Conservation (phyloP, 2,888 invertebrate species). For the Scaeva pyrastri region DNA sequence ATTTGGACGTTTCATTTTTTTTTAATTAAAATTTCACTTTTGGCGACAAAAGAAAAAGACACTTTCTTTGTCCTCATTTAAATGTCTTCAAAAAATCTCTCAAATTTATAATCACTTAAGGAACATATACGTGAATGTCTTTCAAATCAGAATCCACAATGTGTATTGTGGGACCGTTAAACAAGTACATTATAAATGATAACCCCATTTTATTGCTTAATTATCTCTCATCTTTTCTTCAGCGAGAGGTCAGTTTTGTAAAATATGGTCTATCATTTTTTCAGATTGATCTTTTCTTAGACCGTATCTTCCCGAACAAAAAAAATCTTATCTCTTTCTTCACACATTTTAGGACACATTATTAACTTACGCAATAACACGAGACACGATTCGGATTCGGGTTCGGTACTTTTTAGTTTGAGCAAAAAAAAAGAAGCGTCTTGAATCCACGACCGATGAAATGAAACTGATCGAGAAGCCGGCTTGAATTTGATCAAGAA, state of each 20-base stretch:
- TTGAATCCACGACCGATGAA: constrained; percentile 66
- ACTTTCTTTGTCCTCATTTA: neutral
- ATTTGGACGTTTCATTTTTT: too few species aligned
- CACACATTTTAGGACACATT: constrained; percentile 14
- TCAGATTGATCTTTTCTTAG: neutral
- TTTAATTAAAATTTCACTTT: neutral
- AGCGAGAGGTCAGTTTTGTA: neutral
- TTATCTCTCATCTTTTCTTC: neutral
- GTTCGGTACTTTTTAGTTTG: constrained; percentile 10
- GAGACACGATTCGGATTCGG: constrained; percentile 10
- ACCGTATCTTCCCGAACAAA: constrained; percentile 2
- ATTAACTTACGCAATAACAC: constrained; percentile 62
- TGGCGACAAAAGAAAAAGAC: neutral
- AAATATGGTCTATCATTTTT: neutral
- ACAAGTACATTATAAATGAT: constrained; percentile 40
- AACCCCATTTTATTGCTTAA: constrained; percentile 47
- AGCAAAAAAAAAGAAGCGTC: constrained; percentile 28
- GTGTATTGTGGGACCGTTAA: neutral
- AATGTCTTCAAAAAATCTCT: neutral
- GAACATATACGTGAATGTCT: neutral
- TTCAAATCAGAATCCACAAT: neutral
- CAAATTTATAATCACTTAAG: neutral
- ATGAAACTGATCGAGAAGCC: constrained; percentile 63
- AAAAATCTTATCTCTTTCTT: constrained; percentile 30
- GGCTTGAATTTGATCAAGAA: constrained; percentile 28